phyloP scores from a whole-genome alignment of 2,113 vertebrate genomes.

The Siniperca chuatsi region DNA sequence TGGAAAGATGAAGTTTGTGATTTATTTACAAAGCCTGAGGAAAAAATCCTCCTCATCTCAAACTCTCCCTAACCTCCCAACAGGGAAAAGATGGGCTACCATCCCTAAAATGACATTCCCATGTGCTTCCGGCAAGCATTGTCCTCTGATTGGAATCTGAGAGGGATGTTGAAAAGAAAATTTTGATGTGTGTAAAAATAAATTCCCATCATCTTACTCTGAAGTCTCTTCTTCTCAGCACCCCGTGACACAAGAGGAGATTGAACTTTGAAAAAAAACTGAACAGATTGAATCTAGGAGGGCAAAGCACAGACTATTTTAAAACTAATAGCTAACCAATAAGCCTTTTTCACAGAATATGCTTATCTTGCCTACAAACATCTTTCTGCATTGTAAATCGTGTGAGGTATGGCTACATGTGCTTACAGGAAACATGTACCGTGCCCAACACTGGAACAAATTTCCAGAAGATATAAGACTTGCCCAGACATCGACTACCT shows the following conservation, averaged over 20 bases:
- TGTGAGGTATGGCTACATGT: constrained; percentile 3
- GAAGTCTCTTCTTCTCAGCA: constrained; percentile 19
- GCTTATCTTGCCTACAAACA: background rate
- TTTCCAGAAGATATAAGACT: background rate
- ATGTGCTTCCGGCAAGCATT: constrained; percentile 53
- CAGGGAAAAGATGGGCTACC: constrained; percentile 40
- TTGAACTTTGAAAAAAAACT: background rate
- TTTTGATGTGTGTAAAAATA: constrained; percentile 18
- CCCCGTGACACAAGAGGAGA: background rate
- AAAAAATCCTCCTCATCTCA: constrained; percentile 28
- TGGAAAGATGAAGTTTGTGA: constrained; percentile 64
- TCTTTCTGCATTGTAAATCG: constrained; percentile 26
- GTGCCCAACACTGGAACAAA: background rate
- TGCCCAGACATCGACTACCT: background rate
- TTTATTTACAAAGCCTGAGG: constrained; percentile 62
- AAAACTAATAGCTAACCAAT: background rate
- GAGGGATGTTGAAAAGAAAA: constrained; percentile 24
- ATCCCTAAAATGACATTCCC: constrained; percentile 70
- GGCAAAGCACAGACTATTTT: constrained; percentile 11
- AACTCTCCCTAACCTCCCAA: constrained; percentile 14
- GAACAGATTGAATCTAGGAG: background rate
- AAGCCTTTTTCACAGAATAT: background rate
- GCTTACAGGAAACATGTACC: constrained; percentile 50
- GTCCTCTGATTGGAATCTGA: constrained; percentile 44
- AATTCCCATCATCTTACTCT: constrained; percentile 11